Evolutionary conservation across 23 tunicate species (phyloP).

Genomic region (Diplosoma virens): DNA sequence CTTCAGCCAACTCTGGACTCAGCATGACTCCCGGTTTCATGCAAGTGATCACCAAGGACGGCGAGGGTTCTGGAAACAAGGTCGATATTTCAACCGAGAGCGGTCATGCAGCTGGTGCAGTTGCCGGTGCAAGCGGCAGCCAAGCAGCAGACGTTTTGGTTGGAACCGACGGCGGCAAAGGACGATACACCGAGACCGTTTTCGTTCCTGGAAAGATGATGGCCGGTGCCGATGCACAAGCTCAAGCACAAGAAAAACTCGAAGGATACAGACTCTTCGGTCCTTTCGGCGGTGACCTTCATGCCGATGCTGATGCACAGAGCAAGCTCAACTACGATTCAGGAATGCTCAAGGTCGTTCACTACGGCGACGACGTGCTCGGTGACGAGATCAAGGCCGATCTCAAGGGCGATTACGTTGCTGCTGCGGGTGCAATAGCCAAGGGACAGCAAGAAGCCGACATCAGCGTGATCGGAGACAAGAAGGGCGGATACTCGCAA

Average conservation of each 20-base stretch:
- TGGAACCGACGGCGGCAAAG: background rate
- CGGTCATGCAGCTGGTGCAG: background rate
- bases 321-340: background rate
- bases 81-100: background rate
- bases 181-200: background rate
- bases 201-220: constrained; percentile 1
- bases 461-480: background rate
- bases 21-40: background rate
- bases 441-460: constrained; percentile 8
- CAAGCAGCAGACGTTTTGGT: background rate
- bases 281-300: background rate
- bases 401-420: background rate
- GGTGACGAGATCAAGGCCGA: background rate
- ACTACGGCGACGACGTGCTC: background rate
- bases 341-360: background rate
- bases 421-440: no score
- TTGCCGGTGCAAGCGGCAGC: constrained; percentile 3
- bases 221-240: background rate
- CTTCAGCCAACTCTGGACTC: background rate
- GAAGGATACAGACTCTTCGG: constrained; percentile 9
- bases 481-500: background rate
- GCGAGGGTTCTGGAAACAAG: background rate
- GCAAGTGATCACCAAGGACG: background rate
- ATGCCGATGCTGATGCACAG: constrained; percentile 7
- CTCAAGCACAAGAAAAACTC: background rate